Evolutionary conservation across 2,888 invertebrate species (phyloP).

Genomic region (Auanema freiburgensis): DNA sequence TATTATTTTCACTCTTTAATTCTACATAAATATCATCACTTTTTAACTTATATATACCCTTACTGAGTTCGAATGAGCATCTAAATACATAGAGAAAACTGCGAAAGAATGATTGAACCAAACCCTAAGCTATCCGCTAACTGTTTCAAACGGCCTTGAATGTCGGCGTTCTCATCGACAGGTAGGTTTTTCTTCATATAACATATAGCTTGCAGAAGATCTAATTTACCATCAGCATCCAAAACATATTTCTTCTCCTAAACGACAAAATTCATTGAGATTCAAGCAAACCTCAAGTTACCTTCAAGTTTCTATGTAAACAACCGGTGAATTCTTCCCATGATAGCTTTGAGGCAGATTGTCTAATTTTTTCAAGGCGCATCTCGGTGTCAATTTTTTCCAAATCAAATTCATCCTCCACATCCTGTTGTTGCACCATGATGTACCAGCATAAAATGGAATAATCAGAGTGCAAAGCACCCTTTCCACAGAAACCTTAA

Average conservation of each 20-base stretch:
- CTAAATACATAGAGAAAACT: slow-evolving; percentile 4
- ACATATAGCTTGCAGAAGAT: slow-evolving; percentile 29
- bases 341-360: slow-evolving; percentile 24
- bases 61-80: background rate
- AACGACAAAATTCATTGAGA: slow-evolving; percentile 4
- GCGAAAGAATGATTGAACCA: background rate
- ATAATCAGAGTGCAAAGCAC: too few species aligned
- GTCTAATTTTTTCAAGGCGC: slow-evolving; percentile 35
- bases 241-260: slow-evolving; percentile 34
- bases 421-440: too few species aligned
- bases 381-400: slow-evolving; percentile 37
- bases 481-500: too few species aligned
- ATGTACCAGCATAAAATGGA: too few species aligned
- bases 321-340: slow-evolving; percentile 34
- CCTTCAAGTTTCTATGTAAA: slow-evolving; percentile 32
- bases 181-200: slow-evolving; percentile 29
- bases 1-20: too few species aligned
- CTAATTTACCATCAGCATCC: slow-evolving; percentile 28
- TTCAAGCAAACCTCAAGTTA: slow-evolving; percentile 2
- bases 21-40: too few species aligned
- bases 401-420: slow-evolving; percentile 31
- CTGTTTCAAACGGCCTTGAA: slow-evolving; percentile 11
- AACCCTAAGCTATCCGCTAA: slow-evolving; percentile 29
- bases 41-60: too few species aligned
- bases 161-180: slow-evolving; percentile 3